These are phyloP conservation scores for Tribolium freemani DNA, from an alignment of 2,888 invertebrate species.

Conservation along the genomic window DNA sequence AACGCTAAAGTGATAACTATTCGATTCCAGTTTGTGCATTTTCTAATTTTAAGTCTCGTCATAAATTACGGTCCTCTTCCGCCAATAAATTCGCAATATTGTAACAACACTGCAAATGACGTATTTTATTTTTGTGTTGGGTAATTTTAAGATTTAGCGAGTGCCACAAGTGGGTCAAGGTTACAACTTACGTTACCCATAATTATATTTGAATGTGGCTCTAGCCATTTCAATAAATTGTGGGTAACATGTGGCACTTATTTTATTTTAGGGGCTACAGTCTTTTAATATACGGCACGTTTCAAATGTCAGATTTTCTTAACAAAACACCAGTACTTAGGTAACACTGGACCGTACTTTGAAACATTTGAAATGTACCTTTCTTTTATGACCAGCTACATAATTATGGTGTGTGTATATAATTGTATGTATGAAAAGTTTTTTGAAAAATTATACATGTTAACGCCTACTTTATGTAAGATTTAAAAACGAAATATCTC, in stretches of 20 bases:
- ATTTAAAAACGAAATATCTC: constrained; percentile 22
- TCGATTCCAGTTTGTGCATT: constrained; percentile 30
- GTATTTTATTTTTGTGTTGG: constrained; percentile 28
- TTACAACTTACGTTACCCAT: no score
- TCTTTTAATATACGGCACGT: constrained; percentile 8
- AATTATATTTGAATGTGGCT: no score
- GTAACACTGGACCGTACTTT: background rate
- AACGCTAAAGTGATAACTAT: constrained; percentile 20
- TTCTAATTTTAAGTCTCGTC: constrained; percentile 31
- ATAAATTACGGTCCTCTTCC: background rate
- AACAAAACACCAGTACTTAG: constrained; percentile 25
- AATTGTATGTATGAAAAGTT: constrained; percentile 16
- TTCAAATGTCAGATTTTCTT: constrained; percentile 2
- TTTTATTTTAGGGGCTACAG: constrained; percentile 10
- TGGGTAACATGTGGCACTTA: no score
- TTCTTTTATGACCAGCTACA: constrained; percentile 15
- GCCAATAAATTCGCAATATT: constrained; percentile 2
- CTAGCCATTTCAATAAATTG: no score
- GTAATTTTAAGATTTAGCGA: constrained; percentile 26
- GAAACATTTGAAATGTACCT: constrained; percentile 18
- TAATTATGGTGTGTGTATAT: constrained; percentile 25
- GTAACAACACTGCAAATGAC: background rate
- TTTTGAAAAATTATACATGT: constrained; percentile 30
- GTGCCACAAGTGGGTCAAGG: no score
- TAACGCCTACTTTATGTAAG: constrained; percentile 26